Conservation (phyloP, 2,113 vertebrate species). For the Paraplagusia blochii region DNA sequence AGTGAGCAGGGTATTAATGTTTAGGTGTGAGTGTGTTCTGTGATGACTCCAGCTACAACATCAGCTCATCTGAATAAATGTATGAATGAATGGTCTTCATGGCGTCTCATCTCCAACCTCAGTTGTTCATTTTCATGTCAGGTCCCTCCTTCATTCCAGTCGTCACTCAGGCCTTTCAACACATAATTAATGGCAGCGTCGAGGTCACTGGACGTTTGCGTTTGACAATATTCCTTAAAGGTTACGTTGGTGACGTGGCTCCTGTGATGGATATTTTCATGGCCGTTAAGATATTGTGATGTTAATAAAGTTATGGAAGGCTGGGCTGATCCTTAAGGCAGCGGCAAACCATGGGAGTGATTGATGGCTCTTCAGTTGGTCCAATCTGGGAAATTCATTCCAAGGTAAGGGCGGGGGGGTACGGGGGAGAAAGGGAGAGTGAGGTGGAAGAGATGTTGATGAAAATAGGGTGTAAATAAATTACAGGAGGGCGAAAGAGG, state of each 20-base stretch:
- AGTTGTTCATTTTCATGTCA: too few relatives aligned
- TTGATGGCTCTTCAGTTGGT: conserved; percentile 68
- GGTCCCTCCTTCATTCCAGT: neutral
- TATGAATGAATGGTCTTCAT: too few relatives aligned
- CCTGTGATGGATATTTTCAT: conserved; percentile 34
- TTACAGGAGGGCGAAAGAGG: neutral
- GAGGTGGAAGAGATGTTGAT: neutral
- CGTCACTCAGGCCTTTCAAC: neutral
- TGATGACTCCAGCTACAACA: too few relatives aligned
- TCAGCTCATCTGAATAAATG: too few relatives aligned
- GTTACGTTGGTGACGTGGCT: conserved; percentile 27
- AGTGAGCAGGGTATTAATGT: too few relatives aligned
- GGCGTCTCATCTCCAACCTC: too few relatives aligned
- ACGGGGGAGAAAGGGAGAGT: neutral
- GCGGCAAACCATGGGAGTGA: conserved; percentile 56
- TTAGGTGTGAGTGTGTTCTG: too few relatives aligned
- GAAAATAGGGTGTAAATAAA: conserved; percentile 6
- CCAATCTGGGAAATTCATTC: conserved; percentile 64
- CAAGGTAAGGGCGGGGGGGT: conserved; percentile 12
- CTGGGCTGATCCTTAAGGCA: conserved; percentile 40
- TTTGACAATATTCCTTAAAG: neutral
- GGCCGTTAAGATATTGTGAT: conserved; percentile 52
- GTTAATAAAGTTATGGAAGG: conserved; percentile 64
- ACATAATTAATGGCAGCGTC: neutral
- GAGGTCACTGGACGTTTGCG: conserved; percentile 4